Evolutionary conservation across 2,888 invertebrate genomes (phyloP), one percentile per base, ranked within the genome.

Genomic region (Sericinus montela): DNA sequence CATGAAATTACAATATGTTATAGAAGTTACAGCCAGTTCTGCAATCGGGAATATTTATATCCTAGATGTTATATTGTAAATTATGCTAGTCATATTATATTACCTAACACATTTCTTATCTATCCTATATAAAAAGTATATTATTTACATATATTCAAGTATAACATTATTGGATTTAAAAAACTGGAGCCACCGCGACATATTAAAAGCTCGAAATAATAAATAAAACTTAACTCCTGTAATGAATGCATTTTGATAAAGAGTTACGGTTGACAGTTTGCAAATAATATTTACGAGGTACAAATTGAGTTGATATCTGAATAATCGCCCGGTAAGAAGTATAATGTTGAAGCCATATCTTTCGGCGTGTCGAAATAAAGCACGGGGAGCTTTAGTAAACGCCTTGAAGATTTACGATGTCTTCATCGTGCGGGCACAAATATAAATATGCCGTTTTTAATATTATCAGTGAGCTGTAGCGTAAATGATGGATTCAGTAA

Each of bases 251-350:
- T 7, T 25, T 40, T 35, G 45, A 58, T 58, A 55, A 59, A 53
- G 55, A 57, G 54, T 53, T 56, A 56, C 53, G 45, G 42, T 45
- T 49, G 61, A 54, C 56, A 55, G 57, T 57, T 62, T 57, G 16
- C 23, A 52, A 48, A 45, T 48, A 60, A 62, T 59, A 67, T 68
- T 67, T 65, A 68, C 54, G 62, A 58, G 40, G 53, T 55, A 47
- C 54, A 58, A 59, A 65, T 63, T 63, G 57, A 53, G 54, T 51
- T 57, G 54, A 51, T 52, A 45, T 53, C 53, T 43, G 50, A 54
- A 65, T 63, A 60, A 64, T 62, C 58, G 58, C 52, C 58, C 58
- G 61, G 56, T 60, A 65, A 55, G 55, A 58, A 60, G 60, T 56
- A 59, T 58, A 54, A 51, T 35, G 53, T 50, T 43, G 44, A 30